Conservation (phyloP, 2,888 invertebrate species). For the Trachelus tabidus region DNA sequence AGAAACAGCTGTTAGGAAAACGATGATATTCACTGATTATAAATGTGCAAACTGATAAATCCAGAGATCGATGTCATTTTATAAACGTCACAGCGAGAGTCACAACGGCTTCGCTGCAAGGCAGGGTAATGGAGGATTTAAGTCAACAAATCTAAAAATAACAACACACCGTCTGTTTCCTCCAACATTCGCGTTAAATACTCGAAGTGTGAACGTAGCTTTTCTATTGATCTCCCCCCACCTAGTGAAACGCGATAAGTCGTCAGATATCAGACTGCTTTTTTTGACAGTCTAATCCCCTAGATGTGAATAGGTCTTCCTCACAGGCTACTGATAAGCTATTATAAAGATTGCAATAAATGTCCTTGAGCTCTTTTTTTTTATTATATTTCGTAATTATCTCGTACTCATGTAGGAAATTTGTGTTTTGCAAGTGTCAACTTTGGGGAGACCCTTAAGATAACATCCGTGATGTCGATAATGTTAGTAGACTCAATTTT, state of each 20-base stretch:
- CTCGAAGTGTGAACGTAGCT: slow-evolving; percentile 12
- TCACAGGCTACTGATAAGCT: not conserved
- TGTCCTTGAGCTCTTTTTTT: not conserved
- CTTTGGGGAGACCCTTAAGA: not conserved
- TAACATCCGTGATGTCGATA: not conserved
- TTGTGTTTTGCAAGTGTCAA: not conserved
- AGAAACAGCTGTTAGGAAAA: slow-evolving; percentile 2
- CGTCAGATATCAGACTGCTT: not conserved
- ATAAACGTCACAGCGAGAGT: not conserved
- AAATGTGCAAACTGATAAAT: not conserved
- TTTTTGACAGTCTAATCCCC: not conserved
- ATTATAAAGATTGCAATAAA: no score
- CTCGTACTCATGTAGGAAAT: not conserved
- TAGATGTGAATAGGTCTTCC: not conserved
- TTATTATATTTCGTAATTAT: not conserved
- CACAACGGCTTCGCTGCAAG: not conserved
- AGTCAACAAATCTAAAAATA: not conserved
- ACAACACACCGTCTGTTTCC: not conserved
- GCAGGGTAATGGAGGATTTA: not conserved
- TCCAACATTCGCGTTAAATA: not conserved
- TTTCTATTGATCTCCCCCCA: slow-evolving; percentile 12
- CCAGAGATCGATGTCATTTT: not conserved
- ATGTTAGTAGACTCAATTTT: not conserved
- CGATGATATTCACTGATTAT: not conserved
- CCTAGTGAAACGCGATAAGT: not conserved